These are phyloP conservation scores for Diglossa cyanea DNA, from an alignment of 2,797 vertebrate species.

Conservation along the genomic window DNA sequence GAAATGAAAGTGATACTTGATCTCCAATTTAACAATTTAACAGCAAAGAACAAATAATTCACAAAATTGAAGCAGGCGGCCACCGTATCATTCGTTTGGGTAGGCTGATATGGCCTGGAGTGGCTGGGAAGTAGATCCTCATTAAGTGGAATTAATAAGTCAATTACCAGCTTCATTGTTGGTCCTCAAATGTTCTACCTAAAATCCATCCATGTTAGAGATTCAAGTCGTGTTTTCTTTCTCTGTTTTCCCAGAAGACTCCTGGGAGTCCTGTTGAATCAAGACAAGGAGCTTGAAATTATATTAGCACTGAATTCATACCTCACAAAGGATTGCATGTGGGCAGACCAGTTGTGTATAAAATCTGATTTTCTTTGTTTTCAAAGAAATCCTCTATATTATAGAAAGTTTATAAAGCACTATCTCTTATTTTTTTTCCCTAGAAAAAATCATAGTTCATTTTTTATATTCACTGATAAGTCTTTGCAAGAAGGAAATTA, in stretches of 20 bases:
- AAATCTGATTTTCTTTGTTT: background rate
- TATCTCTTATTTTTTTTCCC: background rate
- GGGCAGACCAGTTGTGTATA: background rate
- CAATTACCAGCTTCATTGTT: background rate
- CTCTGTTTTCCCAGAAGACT: background rate
- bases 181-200: background rate
- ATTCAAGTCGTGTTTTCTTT: background rate
- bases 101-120: background rate
- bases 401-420: background rate
- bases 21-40: background rate
- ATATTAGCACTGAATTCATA: background rate
- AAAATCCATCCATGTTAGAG: background rate
- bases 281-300: background rate
- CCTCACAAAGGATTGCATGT: background rate
- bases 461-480: background rate
- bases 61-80: background rate
- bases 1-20: background rate
- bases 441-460: background rate
- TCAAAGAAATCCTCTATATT: background rate
- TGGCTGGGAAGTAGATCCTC: background rate
- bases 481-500: background rate
- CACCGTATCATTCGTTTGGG: background rate
- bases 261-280: background rate
- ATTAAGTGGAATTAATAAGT: background rate
- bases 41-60: background rate